Percentiles rank a stretch among this genome's conserved stretches.
phyloP scores from a whole-genome alignment of 1,140 invertebrate species.

The Diorhabda carinulata region DNA sequence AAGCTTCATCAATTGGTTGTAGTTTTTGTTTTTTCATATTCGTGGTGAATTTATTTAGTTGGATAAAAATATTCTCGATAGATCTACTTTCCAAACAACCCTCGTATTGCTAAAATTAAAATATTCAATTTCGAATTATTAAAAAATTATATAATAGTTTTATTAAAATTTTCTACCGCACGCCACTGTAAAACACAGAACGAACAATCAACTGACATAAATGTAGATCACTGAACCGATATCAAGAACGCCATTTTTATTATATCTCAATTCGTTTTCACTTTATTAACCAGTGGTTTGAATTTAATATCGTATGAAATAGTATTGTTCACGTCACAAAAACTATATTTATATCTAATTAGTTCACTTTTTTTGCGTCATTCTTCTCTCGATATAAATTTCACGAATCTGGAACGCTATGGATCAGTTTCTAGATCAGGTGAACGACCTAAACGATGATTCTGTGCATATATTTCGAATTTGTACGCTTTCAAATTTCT shows the following conservation, averaged over 20 bases:
- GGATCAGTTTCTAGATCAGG: slow-evolving; percentile 12
- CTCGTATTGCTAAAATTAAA: too few relatives aligned
- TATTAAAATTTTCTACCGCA: not conserved
- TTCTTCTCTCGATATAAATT: slow-evolving; percentile 13
- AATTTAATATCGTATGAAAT: too few relatives aligned
- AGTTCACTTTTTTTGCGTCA: not conserved
- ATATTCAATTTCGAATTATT: too few relatives aligned
- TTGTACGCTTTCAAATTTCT: too few relatives aligned
- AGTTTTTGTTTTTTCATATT: too few relatives aligned
- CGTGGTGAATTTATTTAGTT: too few relatives aligned
- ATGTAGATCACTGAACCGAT: slow-evolving; percentile 41
- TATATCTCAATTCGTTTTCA: slow-evolving; percentile 23
- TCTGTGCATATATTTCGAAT: too few relatives aligned
- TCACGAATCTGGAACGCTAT: slow-evolving; percentile 12
- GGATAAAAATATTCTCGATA: too few relatives aligned
- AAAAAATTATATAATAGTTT: too few relatives aligned
- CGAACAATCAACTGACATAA: slow-evolving; percentile 40
- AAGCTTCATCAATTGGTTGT: too few relatives aligned
- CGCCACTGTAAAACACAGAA: slow-evolving; percentile 24
- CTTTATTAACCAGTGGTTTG: not conserved
- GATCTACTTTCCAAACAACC: too few relatives aligned
- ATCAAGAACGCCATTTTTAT: slow-evolving; percentile 23
- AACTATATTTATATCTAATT: slow-evolving; percentile 2
- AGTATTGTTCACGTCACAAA: too few relatives aligned
- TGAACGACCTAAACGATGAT: slow-evolving; percentile 5